phyloP scores from a whole-genome alignment of 2,797 vertebrate genomes.

The Anguilla obscura region DNA sequence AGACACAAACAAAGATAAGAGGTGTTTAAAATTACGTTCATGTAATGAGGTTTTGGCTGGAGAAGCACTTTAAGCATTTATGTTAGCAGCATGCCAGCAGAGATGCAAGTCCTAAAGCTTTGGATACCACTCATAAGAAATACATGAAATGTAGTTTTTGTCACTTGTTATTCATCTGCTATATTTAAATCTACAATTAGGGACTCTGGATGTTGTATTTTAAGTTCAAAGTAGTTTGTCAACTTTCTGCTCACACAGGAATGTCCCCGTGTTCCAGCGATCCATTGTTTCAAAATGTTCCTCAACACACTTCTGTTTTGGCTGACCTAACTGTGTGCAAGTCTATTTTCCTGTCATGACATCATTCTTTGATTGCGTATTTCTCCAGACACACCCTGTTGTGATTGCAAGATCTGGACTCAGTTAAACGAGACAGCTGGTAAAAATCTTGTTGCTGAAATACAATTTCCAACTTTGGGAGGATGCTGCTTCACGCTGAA shows the following conservation, averaged over 20 bases:
- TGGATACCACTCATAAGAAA: not conserved
- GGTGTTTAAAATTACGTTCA: not conserved
- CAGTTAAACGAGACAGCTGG: constrained; percentile 55
- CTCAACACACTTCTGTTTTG: constrained; percentile 39
- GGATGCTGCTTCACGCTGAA: not conserved
- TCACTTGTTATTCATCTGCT: not conserved
- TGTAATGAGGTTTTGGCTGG: not conserved
- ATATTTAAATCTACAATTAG: not conserved
- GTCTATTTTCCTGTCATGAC: constrained; percentile 63
- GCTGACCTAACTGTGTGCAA: constrained; percentile 48
- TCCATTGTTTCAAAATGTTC: constrained; percentile 28
- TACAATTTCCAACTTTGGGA: constrained; percentile 46
- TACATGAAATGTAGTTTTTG: not conserved
- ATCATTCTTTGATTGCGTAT: constrained; percentile 60
- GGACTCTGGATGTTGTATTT: not conserved
- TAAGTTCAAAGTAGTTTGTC: not conserved
- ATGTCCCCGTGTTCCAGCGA: not conserved
- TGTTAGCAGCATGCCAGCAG: not conserved
- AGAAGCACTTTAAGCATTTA: not conserved
- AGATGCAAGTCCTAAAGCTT: not conserved
- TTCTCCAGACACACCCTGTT: constrained; percentile 63
- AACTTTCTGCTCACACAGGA: not conserved
- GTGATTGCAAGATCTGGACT: constrained; percentile 72
- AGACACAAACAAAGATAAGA: not conserved
- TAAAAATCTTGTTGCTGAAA: constrained; percentile 53